Conservation (phyloP, 2,797 vertebrate species). For the Urocyon cinereoargenteus region DNA sequence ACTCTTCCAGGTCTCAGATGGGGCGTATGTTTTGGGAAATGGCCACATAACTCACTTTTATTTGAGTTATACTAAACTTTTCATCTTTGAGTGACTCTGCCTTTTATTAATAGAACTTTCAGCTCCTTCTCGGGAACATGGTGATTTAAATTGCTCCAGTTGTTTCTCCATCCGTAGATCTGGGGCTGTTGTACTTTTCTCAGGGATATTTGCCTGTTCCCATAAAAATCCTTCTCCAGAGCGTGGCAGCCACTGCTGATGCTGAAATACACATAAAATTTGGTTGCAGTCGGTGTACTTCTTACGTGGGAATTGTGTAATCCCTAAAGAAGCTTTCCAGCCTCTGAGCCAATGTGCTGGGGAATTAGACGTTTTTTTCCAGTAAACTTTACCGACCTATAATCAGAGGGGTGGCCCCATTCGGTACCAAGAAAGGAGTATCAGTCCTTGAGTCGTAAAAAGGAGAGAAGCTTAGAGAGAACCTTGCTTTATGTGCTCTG, state of each 20-base stretch:
- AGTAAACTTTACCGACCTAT: not conserved
- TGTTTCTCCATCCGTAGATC: constrained; percentile 1
- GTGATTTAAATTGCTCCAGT: constrained; percentile 65
- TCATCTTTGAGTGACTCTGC: constrained; percentile 71
- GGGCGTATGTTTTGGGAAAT: not conserved
- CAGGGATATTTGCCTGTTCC: not conserved
- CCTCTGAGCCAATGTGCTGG: constrained; percentile 6
- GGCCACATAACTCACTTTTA: constrained; percentile 70
- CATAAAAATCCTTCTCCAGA: constrained; percentile 75
- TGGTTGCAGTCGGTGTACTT: constrained; percentile 36
- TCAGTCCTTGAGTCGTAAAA: not conserved
- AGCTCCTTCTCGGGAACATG: constrained; percentile 67
- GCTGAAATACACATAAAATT: constrained; percentile 54
- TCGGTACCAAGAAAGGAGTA: not conserved
- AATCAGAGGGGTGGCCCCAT: not conserved
- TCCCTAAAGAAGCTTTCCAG: constrained; percentile 14
- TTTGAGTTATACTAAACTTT: constrained; percentile 74
- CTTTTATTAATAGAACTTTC: constrained; percentile 78
- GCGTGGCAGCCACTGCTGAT: not conserved
- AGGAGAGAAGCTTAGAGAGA: not conserved
- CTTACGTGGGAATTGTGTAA: constrained; percentile 41
- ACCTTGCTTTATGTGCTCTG: not conserved
- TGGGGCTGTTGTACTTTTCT: constrained; percentile 35
- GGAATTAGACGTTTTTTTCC: constrained; percentile 26
- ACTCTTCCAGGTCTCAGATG: not conserved